Percentiles rank a stretch among this genome's conserved stretches.
Evolutionary conservation across 2,113 vertebrate genomes (phyloP).

Genomic region (Aspidoscelis tigris): DNA sequence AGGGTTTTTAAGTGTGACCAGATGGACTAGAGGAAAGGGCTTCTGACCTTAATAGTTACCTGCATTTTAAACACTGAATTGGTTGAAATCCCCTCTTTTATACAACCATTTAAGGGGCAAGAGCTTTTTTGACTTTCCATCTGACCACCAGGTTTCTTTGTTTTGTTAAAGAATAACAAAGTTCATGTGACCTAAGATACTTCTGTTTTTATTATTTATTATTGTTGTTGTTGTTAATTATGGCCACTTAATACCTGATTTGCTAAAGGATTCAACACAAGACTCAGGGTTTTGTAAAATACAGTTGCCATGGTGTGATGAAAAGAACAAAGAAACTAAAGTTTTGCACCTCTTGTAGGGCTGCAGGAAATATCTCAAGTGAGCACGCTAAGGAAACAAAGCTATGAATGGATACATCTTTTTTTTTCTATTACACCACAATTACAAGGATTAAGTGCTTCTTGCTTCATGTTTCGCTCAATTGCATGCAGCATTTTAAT

Average conservation of each 20-base stretch:
- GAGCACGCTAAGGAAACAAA: neutral
- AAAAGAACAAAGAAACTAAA: neutral
- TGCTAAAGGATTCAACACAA: neutral
- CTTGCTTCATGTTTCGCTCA: neutral
- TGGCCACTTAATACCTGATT: neutral
- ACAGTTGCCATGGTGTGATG: too few relatives aligned
- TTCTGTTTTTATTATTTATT: too few relatives aligned
- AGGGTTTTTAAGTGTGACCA: too few relatives aligned
- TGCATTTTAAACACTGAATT: too few relatives aligned
- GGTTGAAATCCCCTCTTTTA: too few relatives aligned
- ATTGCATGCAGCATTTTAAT: constrained; percentile 4
- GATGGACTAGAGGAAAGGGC: too few relatives aligned
- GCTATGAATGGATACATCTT: neutral
- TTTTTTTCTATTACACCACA: neutral
- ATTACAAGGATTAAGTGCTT: neutral
- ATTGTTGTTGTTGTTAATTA: neutral
- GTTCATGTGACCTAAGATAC: neutral
- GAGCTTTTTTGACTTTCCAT: too few relatives aligned
- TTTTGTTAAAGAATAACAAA: neutral
- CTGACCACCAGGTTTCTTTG: too few relatives aligned
- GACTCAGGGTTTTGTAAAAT: neutral
- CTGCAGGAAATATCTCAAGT: neutral
- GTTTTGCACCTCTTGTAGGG: neutral
- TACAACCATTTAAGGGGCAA: too few relatives aligned
- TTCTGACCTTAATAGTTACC: too few relatives aligned